phyloP scores from a whole-genome alignment of 2,113 vertebrate species.

The Numenius arquata region DNA sequence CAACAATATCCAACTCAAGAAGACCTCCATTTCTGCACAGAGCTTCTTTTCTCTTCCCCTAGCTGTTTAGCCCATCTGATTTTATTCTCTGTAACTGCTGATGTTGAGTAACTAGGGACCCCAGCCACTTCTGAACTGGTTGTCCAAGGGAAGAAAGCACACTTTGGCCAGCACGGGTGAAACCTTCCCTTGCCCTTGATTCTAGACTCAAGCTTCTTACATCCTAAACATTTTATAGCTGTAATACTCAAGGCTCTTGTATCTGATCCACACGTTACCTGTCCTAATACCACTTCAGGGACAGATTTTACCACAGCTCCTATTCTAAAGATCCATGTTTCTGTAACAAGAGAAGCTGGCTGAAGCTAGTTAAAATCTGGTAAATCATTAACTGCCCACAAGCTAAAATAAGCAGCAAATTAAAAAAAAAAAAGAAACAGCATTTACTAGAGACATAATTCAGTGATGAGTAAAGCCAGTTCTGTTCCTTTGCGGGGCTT shows the following conservation, averaged over 20 bases:
- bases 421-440: neutral
- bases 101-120: neutral
- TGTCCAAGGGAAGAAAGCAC: neutral
- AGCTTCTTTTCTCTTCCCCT: neutral
- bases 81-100: neutral
- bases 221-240: neutral
- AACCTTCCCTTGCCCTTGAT: neutral
- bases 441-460: neutral
- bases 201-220: neutral
- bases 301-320: neutral
- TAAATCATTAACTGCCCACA: neutral
- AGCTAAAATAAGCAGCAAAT: neutral
- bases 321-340: fast-evolving
- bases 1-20: neutral
- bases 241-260: neutral
- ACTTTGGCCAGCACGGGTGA: neutral
- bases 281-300: neutral
- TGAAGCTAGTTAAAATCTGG: neutral
- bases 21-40: neutral
- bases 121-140: neutral
- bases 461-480: neutral
- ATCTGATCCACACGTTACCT: neutral
- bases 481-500: neutral
- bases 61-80: neutral
- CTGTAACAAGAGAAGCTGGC: neutral